Base-by-base conservation (phyloP, 1,140 invertebrate genomes). In the Heliconius hermathena region DNA sequence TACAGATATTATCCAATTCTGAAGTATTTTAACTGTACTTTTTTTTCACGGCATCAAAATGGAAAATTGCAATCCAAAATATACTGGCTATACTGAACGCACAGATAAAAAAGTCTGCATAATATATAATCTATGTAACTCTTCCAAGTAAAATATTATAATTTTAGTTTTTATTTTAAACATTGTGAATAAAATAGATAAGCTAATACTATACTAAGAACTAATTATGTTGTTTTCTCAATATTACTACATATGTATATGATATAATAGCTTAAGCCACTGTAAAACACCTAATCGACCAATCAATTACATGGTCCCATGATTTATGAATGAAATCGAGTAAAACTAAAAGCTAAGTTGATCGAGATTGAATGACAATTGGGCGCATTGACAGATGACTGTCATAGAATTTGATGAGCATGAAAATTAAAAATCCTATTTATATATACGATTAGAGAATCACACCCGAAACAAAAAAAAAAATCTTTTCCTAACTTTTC, bases 401-500 rank as follows among this genome's bases (percentile, higher is more conserved):
- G 82, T 82, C 78, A 84, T 57, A 89, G 80, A 80, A 85, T 84
- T 86, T 87, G 88, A 92, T 90, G 88, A 91, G 86, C 82, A 92
- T 92, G 90, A 88, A 88, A 88, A 89, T 88, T 91, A 81, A 75
- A 86, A 87, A 88, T 90, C 88, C 85, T 83, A 80, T 85, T 86
- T 83, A 84, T 81, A 75, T 84, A 85, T 86, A 82, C 71, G 84
- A 81, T 81, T 86, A 86, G 85, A 84, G 79, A 77, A 84, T 82
- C 77, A 80, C 82, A 86, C 77, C 81, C 76, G 82, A 78, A 72
- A 79, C 83, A 86, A 84, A 78, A 85, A 81, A 77, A 84, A 73
- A 79, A 76, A 81, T 77, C 75, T 86, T 87, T 82, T 83, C 26
- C 78, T 81, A 80, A 81, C 82, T 87, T 82, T 86, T 72, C n/a